Evolutionary conservation across 2,113 vertebrate species (phyloP), one percentile per base, ranked within the genome.

Genomic region (Dinomys branickii): DNA sequence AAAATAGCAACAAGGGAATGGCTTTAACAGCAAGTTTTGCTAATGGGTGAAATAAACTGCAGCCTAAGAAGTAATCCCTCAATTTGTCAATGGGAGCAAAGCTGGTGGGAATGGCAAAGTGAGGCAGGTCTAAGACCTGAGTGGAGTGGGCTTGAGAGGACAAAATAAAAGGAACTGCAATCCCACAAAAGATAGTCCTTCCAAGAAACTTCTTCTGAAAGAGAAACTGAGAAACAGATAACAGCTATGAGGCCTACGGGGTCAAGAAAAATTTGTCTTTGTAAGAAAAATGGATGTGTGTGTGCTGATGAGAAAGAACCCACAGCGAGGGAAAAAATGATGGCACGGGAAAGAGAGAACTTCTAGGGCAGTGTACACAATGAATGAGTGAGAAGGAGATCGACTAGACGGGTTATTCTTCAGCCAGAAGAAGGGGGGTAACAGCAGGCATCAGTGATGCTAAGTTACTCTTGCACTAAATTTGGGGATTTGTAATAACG

Each of bases 201-300:
- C 69, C 3, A 54, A 96, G 87, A 90, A 77, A 84, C 65, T 73
- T 75, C 47, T 2, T 88, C 47, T 67, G 75, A 75, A 75, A 87
- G 44, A 61, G 7, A 22, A 84, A 38, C 9, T 67, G 41, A 24
- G 20, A 50, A 38, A 77, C 83, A 86, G 35, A n/a, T 26, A 35
- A 28, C 26, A 47, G 3, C 7, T 52, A 11, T 52, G 12, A 14
- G 22, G 7, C 10, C 44, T 54, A 54, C 0, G 7, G 10, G 6
- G 26, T 85, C 17, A 75, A 69, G 7, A 44, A 50, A 56, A 82
- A 77, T 19, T 82, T 69, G 50, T 38, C 14, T 85, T 83, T 94
- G 52, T 86, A 90, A 71, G 38, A 82, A 88, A 75, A 65, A 71
- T 33, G 17, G 4, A 5, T 54, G 16, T 90, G 8, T n/a, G 47